Base-by-base conservation (phyloP, 2,797 vertebrate species). In the Botia almorhae region DNA sequence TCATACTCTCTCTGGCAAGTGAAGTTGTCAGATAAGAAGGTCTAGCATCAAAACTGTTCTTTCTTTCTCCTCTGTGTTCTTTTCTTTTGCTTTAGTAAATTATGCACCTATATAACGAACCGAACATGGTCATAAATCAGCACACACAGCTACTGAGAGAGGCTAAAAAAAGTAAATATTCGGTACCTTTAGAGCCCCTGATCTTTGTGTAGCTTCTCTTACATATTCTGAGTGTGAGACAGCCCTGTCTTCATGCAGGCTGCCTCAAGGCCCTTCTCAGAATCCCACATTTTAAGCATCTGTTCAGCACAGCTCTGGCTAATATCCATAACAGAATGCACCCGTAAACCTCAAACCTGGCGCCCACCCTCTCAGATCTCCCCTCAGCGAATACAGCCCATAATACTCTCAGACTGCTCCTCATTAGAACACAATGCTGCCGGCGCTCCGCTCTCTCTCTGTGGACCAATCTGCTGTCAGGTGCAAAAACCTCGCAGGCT, bases 361-460 rank as follows among this genome's bases (percentile, higher is more conserved):
- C 50, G 23, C 77, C 77, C 80, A 68, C 70, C 69, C 68, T 78
- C 50, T 72, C 61, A 69, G 78, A 63, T 83, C 75, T 84, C 74
- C 64, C 83, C 53, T 64, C 50, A 53, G 83, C 73, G 82, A 80
- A 76, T 80, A 64, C 76, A 76, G 77, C 74, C 76, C 74, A 76
- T 86, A 86, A 84, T 83, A 77, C 80, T 74, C 61, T 82, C 81
- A 82, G 81, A 82, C 80, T 85, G 79, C 70, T 85, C 76, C 83
- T 86, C 81, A 83, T 87, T 86, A 86, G 77, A 85, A 79, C 80
- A 87, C 86, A 80, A 80, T 81, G 76, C 81, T 67, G 76, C 76
- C 53, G 69, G 85, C 65, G 70, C 64, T 77, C 76, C 26, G 43
- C 58, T 73, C 81, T 69, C 82, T 83, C 84, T 77, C 61, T 12